Evolutionary conservation across 2,888 invertebrate genomes (phyloP).

Genomic region (Mimumesa dahlbomi): DNA sequence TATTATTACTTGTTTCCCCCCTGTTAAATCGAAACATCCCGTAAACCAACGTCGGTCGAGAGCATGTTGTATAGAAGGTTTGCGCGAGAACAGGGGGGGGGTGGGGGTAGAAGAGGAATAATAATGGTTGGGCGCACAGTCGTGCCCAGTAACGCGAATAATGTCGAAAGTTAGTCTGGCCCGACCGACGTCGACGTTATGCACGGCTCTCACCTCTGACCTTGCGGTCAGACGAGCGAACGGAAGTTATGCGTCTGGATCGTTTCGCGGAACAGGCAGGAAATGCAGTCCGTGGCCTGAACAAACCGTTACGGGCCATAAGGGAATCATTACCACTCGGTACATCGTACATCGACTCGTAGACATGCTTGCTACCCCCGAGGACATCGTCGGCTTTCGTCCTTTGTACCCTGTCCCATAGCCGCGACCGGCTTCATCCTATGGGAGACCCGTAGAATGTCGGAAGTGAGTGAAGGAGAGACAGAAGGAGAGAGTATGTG

Average conservation of each 20-base stretch:
- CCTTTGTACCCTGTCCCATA: constrained; percentile 7
- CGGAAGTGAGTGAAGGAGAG: neutral
- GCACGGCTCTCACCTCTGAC: constrained; percentile 58
- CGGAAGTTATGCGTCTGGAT: constrained; percentile 71
- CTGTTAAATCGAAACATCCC: neutral
- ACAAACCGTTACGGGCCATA: constrained; percentile 61
- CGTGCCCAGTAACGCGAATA: constrained; percentile 61
- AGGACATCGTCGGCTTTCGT: constrained; percentile 31
- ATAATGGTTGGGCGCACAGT: constrained; percentile 48
- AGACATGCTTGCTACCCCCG: constrained; percentile 19
- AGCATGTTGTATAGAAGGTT: neutral
- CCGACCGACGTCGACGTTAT: constrained; percentile 59
- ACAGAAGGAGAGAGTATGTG: too few species aligned
- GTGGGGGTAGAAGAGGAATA: constrained; percentile 38
- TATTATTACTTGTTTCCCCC: too few species aligned
- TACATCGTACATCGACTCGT: constrained; percentile 39
- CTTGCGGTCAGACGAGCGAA: constrained; percentile 61
- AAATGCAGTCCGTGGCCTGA: constrained; percentile 49
- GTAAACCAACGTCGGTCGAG: neutral
- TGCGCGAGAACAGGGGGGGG: constrained; percentile 14
- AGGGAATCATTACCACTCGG: constrained; percentile 59
- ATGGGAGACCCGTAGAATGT: neutral
- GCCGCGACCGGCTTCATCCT: neutral
- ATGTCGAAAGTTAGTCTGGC: constrained; percentile 67
- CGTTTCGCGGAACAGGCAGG: constrained; percentile 65